Conservation (phyloP, 1,140 invertebrate species). For the Paraescarpia echinospica region DNA sequence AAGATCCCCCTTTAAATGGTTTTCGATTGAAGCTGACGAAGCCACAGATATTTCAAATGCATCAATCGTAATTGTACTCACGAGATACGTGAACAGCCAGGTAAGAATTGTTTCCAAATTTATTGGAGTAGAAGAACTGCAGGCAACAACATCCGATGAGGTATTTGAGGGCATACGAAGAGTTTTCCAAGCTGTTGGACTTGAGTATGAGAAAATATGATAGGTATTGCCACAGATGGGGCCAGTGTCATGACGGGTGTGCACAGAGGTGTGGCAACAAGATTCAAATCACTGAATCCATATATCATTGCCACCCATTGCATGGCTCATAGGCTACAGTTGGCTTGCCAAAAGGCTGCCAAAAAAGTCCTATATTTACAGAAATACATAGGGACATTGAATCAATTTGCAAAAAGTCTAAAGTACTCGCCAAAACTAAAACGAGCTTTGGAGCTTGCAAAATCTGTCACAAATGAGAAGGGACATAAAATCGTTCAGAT, state of each 20-base stretch:
- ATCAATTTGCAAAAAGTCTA: too few species aligned
- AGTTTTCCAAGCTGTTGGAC: background rate
- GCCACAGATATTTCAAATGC: slow-evolving; percentile 17
- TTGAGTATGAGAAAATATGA: slow-evolving; percentile 11
- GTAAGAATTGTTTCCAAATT: slow-evolving; percentile 12
- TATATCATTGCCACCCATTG: slow-evolving; percentile 12
- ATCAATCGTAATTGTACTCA: slow-evolving; percentile 6
- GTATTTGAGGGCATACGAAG: slow-evolving; percentile 12
- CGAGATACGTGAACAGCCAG: slow-evolving; percentile 17
- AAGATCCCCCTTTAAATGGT: slow-evolving; percentile 4
- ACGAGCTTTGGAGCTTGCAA: too few species aligned
- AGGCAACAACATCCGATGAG: background rate
- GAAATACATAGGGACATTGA: too few species aligned
- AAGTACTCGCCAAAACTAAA: too few species aligned
- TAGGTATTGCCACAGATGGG: slow-evolving; percentile 18
- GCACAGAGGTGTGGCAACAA: slow-evolving; percentile 8
- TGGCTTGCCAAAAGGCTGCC: slow-evolving; percentile 16
- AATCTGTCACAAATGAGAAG: too few species aligned
- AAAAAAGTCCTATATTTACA: slow-evolving; percentile 19
- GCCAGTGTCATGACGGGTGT: slow-evolving; percentile 18
- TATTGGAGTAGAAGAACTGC: background rate
- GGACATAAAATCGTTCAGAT: too few species aligned
- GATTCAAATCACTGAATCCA: background rate
- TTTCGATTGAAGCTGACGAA: slow-evolving; percentile 14
- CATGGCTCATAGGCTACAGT: slow-evolving; percentile 16